A percentile compares a stretch with the other conserved stretches of the same genome.
These are phyloP conservation scores for Helicoverpa armigera DNA, from an alignment of 1,140 invertebrate species.

Conservation along the genomic window DNA sequence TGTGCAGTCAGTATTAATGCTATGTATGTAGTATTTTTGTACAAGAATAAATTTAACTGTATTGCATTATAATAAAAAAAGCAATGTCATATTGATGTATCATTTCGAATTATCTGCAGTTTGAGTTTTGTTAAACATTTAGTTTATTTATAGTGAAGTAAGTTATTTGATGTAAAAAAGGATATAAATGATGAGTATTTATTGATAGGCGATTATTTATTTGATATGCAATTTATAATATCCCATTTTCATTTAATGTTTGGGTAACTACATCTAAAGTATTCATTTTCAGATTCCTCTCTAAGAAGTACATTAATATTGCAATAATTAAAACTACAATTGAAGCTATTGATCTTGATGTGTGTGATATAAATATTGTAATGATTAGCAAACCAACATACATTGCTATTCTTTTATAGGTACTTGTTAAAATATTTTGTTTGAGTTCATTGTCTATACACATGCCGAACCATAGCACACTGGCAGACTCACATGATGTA, in stretches of 20 bases:
- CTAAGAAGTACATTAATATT: conserved; percentile 69
- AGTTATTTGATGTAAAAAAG: too few species aligned
- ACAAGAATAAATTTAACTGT: too few species aligned
- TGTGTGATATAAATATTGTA: conserved; percentile 64
- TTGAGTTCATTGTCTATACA: conserved; percentile 70
- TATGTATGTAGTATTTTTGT: too few species aligned
- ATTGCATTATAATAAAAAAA: too few species aligned
- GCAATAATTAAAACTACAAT: conserved; percentile 63
- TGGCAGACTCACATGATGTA: conserved; percentile 66
- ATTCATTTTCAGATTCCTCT: conserved; percentile 62
- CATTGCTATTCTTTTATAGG: conserved; percentile 60
- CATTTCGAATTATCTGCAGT: too few species aligned
- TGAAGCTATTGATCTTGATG: conserved; percentile 64
- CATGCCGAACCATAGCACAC: conserved; percentile 66
- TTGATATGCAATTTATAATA: too few species aligned
- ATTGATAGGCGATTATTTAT: too few species aligned
- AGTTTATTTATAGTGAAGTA: too few species aligned
- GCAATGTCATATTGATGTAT: too few species aligned
- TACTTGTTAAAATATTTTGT: conserved; percentile 57
- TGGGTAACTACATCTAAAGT: conserved; percentile 51
- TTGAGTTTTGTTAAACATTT: too few species aligned
- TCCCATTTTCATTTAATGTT: conserved; percentile 13
- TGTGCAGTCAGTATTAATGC: too few species aligned
- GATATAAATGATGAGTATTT: too few species aligned
- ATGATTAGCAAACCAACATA: conserved; percentile 69